phyloP scores from a whole-genome alignment of 1,140 invertebrate species.

The Zeugodacus cucurbitae region DNA sequence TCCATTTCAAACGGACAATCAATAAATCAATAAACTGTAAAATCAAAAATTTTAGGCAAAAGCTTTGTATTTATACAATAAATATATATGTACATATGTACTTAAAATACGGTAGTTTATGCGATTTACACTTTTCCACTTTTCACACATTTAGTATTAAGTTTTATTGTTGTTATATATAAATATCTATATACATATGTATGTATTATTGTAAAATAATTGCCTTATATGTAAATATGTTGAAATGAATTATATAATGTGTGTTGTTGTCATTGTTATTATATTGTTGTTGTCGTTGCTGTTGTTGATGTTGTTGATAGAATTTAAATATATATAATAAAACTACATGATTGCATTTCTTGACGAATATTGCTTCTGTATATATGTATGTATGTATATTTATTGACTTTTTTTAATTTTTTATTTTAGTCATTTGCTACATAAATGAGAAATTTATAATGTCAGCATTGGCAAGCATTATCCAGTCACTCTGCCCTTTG shows the following conservation, averaged over 20 bases:
- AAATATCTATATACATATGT: not conserved
- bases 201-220: not conserved
- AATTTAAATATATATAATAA: not conserved
- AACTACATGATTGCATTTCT: not conserved
- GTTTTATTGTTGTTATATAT: not conserved
- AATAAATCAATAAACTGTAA: not conserved
- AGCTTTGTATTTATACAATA: not conserved
- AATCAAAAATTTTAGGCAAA: not conserved
- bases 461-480: not conserved
- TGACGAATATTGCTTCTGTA: not conserved
- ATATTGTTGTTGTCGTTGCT: not conserved
- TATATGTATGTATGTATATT: not conserved
- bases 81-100: not conserved
- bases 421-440: not conserved
- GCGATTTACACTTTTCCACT: not conserved
- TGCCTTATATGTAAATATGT: slow-evolving; percentile 9
- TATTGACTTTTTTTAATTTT: not conserved
- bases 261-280: not conserved
- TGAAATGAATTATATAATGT: not conserved
- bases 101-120: not conserved
- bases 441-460: not conserved
- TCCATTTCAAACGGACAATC: not conserved
- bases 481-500: not conserved
- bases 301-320: slow-evolving; percentile 1
- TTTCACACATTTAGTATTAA: not conserved